These are phyloP conservation scores for Oncopodura yosiiana DNA, from an alignment of 1,140 invertebrate species.

Conservation along the genomic window DNA sequence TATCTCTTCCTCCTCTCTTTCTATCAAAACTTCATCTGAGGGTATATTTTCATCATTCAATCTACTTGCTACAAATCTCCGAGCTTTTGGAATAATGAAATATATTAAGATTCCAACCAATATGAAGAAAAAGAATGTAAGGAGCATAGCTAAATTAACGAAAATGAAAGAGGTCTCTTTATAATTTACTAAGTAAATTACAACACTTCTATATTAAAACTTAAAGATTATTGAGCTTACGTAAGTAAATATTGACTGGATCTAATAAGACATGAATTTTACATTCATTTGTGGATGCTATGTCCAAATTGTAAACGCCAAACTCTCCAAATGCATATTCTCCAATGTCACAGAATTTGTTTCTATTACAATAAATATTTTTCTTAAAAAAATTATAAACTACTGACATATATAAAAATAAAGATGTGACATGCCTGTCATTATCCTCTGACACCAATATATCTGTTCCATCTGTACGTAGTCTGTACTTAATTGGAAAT, in stretches of 20 bases:
- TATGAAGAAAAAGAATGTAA: slow-evolving; percentile 18
- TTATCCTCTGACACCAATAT: background rate
- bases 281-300: background rate
- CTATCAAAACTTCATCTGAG: background rate
- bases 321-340: slow-evolving; percentile 24
- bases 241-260: slow-evolving; percentile 32
- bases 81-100: background rate
- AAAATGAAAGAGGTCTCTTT: background rate
- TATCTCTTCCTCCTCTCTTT: background rate
- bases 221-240: slow-evolving; percentile 17
- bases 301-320: slow-evolving; percentile 25
- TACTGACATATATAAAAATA: background rate
- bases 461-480: slow-evolving; percentile 11
- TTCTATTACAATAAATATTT: slow-evolving; percentile 2
- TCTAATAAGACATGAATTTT: slow-evolving; percentile 4
- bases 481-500: slow-evolving; percentile 25
- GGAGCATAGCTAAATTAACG: slow-evolving; percentile 17
- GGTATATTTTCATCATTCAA: background rate
- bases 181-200: background rate
- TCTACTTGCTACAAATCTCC: background rate
- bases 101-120: slow-evolving; percentile 4
- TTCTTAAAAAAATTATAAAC: background rate
- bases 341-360: slow-evolving; percentile 22
- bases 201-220: background rate
- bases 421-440: slow-evolving; percentile 15